phyloP scores from a whole-genome alignment of 2,888 invertebrate species.

The Esperia sulphurella region DNA sequence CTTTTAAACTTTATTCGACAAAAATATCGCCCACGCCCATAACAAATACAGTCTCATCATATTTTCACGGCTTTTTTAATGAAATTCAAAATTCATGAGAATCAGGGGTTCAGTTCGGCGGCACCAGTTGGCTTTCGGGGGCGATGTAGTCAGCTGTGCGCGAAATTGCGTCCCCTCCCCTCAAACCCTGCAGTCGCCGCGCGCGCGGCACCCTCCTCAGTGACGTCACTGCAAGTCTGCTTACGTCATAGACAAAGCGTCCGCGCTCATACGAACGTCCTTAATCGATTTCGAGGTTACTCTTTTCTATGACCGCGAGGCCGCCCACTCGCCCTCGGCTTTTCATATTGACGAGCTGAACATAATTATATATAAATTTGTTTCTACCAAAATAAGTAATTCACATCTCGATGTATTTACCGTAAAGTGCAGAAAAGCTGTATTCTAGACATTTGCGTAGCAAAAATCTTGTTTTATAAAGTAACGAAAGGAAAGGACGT shows the following conservation, averaged over 20 bases:
- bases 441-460: too few species aligned
- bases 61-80: constrained; percentile 20
- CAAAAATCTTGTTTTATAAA: too few species aligned
- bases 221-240: constrained; percentile 64
- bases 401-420: too few species aligned
- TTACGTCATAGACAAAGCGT: constrained; percentile 67
- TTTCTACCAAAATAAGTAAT: too few species aligned
- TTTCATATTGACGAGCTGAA: neutral
- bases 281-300: constrained; percentile 65
- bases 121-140: constrained; percentile 37
- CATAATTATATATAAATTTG: too few species aligned
- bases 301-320: constrained; percentile 14
- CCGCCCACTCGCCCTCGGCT: neutral
- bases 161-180: constrained; percentile 54
- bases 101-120: constrained; percentile 17
- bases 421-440: too few species aligned
- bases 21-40: too few species aligned
- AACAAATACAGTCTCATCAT: constrained; percentile 4
- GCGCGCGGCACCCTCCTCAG: constrained; percentile 38
- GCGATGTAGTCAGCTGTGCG: constrained; percentile 66
- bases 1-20: too few species aligned
- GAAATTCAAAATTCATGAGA: constrained; percentile 26
- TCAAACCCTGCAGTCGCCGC: constrained; percentile 35
- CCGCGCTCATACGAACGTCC: constrained; percentile 60
- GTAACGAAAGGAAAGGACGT: too few species aligned